phyloP scores from a whole-genome alignment of 2,797 vertebrate genomes.

The Rhinoraja longicauda region DNA sequence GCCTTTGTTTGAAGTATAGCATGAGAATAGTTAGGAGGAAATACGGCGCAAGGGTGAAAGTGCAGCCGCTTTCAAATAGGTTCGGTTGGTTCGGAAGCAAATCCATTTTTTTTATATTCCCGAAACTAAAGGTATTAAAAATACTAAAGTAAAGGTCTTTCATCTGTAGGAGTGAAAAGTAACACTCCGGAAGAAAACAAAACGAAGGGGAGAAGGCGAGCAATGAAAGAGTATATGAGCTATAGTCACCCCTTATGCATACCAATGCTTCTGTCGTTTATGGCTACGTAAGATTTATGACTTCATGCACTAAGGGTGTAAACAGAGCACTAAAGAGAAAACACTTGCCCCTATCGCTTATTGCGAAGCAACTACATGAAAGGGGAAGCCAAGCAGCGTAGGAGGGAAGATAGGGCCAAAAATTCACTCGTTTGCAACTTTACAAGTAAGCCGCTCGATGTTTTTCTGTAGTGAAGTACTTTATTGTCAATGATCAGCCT shows the following conservation, averaged over 20 bases:
- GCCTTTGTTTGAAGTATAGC: slow-evolving; percentile 34
- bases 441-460: slow-evolving; percentile 56
- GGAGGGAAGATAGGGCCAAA: slow-evolving; percentile 75
- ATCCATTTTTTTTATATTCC: slow-evolving; percentile 36
- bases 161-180: slow-evolving; percentile 59
- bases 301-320: slow-evolving; percentile 73
- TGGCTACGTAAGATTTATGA: slow-evolving; percentile 82
- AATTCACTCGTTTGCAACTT: slow-evolving; percentile 74
- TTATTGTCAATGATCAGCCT: slow-evolving; percentile 87
- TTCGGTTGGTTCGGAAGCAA: not conserved
- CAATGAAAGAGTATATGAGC: slow-evolving; percentile 61
- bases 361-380: slow-evolving; percentile 65
- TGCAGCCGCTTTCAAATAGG: not conserved
- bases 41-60: not conserved
- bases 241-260: slow-evolving; percentile 77
- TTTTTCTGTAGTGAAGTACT: slow-evolving; percentile 58
- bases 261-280: slow-evolving; percentile 78
- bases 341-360: slow-evolving; percentile 71
- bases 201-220: slow-evolving; percentile 61
- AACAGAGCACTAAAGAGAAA: slow-evolving; percentile 76
- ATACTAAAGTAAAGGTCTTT: slow-evolving; percentile 44
- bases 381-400: slow-evolving; percentile 68
- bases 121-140: slow-evolving; percentile 45
- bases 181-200: slow-evolving; percentile 68
- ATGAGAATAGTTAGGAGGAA: not conserved